Conservation (phyloP, 1,140 invertebrate genomes). For the Anastrepha obliqua region DNA sequence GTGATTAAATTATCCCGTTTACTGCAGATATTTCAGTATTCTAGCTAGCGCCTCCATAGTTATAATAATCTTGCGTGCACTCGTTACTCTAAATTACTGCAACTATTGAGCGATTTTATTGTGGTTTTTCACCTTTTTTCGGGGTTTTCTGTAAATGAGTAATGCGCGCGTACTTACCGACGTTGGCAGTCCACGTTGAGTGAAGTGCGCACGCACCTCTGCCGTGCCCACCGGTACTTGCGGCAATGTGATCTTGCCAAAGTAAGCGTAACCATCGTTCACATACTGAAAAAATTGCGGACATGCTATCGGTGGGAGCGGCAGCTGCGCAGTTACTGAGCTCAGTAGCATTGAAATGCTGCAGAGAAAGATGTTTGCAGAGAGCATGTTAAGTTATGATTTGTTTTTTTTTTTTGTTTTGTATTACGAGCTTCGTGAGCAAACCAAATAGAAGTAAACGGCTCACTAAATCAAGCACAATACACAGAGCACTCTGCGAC, state of each 20-base stretch:
- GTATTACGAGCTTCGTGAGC: neutral
- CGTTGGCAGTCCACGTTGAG: neutral
- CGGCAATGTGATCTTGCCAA: conserved; percentile 37
- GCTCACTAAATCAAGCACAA: too few relatives aligned
- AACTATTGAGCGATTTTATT: too few relatives aligned
- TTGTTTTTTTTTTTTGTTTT: too few relatives aligned
- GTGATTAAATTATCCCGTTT: too few relatives aligned
- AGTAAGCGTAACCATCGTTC: neutral
- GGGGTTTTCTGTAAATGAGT: conserved; percentile 24
- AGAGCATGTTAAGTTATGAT: neutral
- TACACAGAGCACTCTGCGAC: too few relatives aligned
- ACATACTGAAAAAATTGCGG: conserved; percentile 35
- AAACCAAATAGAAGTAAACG: neutral
- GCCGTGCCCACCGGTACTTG: conserved; percentile 12
- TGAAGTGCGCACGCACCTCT: conserved; percentile 31
- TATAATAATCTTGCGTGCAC: too few relatives aligned
- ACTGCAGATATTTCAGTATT: too few relatives aligned
- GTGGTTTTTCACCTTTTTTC: neutral
- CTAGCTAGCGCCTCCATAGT: too few relatives aligned
- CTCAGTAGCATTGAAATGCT: neutral
- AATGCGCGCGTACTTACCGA: conserved; percentile 6
- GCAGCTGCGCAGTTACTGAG: neutral
- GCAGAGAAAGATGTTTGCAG: neutral
- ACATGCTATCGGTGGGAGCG: neutral
- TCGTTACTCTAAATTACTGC: too few relatives aligned